These are phyloP conservation scores for Chironomus tepperi DNA, from an alignment of 1,140 invertebrate genomes.

Conservation along the genomic window DNA sequence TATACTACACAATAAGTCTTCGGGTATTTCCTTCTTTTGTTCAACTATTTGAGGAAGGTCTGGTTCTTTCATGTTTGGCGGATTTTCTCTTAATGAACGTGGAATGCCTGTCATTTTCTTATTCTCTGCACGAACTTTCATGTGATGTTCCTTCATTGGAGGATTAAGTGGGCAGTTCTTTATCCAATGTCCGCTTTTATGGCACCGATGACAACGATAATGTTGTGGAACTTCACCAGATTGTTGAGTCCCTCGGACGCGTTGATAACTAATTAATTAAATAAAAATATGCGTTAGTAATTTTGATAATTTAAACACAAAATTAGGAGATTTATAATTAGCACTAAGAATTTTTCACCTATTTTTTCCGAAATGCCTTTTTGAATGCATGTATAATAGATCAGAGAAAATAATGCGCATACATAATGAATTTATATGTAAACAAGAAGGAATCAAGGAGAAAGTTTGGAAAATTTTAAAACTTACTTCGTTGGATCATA, in stretches of 20 bases:
- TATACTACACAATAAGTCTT: conserved; percentile 82
- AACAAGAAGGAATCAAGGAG: background rate
- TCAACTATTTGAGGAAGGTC: conserved; percentile 44
- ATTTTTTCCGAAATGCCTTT: conserved; percentile 28
- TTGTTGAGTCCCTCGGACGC: conserved; percentile 76
- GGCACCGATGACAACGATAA: conserved; percentile 89
- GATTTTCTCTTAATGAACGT: conserved; percentile 80
- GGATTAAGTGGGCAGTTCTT: conserved; percentile 76
- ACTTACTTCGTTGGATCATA: conserved; percentile 94
- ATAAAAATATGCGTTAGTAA: no score
- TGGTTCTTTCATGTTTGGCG: conserved; percentile 10
- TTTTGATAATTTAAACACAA: background rate
- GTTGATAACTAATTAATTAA: conserved; percentile 59
- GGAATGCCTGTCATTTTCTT: conserved; percentile 97
- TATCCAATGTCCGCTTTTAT: conserved; percentile 90
- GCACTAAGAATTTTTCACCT: background rate
- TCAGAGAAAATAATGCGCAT: background rate
- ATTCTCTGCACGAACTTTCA: conserved; percentile 62
- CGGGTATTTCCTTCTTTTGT: conserved; percentile 70
- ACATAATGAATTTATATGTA: background rate
- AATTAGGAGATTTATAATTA: conserved; percentile 28
- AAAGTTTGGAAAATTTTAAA: conserved; percentile 25
- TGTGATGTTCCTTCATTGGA: conserved; percentile 31
- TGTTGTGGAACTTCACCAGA: conserved; percentile 77
- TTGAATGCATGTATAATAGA: background rate